Percentiles rank a stretch among this genome's conserved stretches.
Conservation (phyloP, 2,113 vertebrate genomes). For the Isurus oxyrinchus region DNA sequence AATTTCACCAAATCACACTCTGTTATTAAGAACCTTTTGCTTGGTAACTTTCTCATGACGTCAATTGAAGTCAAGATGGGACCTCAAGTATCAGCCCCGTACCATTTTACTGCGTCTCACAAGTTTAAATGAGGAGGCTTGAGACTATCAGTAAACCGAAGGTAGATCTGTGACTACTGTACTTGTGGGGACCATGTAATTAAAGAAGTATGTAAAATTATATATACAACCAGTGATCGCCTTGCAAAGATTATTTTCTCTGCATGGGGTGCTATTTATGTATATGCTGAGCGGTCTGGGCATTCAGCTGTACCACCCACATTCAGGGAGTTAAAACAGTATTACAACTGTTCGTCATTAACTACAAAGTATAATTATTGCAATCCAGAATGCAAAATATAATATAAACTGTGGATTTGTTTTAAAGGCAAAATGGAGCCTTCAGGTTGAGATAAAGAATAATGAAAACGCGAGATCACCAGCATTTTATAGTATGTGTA, state of each 20-base stretch:
- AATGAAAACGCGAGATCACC: not conserved
- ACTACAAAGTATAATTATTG: not conserved
- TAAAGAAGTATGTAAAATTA: slow-evolving; percentile 8
- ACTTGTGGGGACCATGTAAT: not conserved
- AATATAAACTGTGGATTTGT: not conserved
- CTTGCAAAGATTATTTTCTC: slow-evolving; percentile 15
- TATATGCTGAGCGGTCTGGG: not conserved
- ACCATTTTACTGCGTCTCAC: not conserved
- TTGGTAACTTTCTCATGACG: not conserved
- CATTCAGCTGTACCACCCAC: not conserved
- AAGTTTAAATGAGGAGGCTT: not conserved
- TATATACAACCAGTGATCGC: not conserved
- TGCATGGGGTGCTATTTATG: slow-evolving; percentile 6
- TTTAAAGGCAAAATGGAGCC: not conserved
- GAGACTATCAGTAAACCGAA: not conserved
- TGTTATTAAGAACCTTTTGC: not conserved
- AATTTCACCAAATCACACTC: not conserved
- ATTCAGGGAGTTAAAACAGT: not conserved
- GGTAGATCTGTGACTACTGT: slow-evolving; percentile 7
- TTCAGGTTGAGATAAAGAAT: not conserved
- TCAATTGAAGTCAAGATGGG: not conserved
- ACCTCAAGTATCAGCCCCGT: not conserved
- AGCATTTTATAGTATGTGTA: not conserved
- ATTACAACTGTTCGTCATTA: slow-evolving; percentile 11
- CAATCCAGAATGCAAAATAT: not conserved